Base-by-base conservation (phyloP, 2,797 vertebrate genomes). In the Eulemur rubriventer region DNA sequence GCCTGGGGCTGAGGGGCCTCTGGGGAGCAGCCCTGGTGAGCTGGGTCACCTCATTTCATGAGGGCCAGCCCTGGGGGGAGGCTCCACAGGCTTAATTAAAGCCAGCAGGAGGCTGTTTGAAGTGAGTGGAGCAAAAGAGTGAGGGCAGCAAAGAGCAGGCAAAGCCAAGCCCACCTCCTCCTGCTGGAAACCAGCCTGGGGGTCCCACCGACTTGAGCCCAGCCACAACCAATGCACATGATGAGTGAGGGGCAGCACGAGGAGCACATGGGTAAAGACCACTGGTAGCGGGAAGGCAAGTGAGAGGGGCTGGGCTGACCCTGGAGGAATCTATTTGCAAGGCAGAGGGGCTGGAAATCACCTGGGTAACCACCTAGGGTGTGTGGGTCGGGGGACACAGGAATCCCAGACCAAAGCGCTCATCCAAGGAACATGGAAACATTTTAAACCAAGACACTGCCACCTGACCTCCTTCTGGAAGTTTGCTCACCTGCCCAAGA, bases 41-140 rank as follows among this genome's bases (percentile, higher is more conserved):
- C 91, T 96, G 95, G 96, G 96, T 98, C 95, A 96, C 97, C 95
- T 98, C 96, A 88, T 97, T 98, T 96, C 89, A 28, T 95, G 95
- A 96, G 72, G 98, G 67, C 79, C 33, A 79, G 78, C 79, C 89
- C 96, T 96, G 43, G 80, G 97, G 97, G 95, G 97, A 98, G 95
- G 86, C 61, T 98, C 94, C 75, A 79, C 67, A 84, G 94, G n/a
- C 72, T 96, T 98, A 96, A 97, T 97, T 97, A 98, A 98, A 98
- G 87, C 95, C 97, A 97, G 94, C 91, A 97, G 61, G 84, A 92
- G 96, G 69, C 93, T 82, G 75, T 1, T 94, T 78, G 96, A 93
- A 93, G 63, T 63, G 78, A 95, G 38, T 96, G 67, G 83, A 97
- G 85, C 55, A 79, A 84, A 89, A 97, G 78, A 97, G 26, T 28